A percentile compares a stretch with the other conserved stretches of the same genome.
Evolutionary conservation across 1,140 invertebrate species (phyloP).

Genomic region (Dinoponera quadriceps): DNA sequence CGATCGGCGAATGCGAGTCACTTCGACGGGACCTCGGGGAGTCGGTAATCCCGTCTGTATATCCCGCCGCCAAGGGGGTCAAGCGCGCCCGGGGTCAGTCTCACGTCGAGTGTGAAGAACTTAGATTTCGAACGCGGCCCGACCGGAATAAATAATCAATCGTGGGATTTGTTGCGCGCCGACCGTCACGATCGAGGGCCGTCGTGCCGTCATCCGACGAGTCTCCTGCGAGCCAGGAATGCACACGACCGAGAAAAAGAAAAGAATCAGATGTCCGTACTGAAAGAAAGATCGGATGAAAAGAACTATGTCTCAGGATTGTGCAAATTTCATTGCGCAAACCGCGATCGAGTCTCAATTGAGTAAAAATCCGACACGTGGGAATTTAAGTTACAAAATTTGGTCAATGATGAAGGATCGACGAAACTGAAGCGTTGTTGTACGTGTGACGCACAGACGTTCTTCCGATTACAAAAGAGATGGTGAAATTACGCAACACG

Average conservation of each 20-base stretch:
- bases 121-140: constrained; percentile 65
- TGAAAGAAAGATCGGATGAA: no score
- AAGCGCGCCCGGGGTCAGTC: constrained; percentile 76
- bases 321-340: no score
- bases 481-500: no score
- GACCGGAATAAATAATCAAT: constrained; percentile 75
- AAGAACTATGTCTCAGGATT: no score
- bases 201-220: constrained; percentile 5
- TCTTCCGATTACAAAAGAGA: no score
- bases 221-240: constrained; percentile 2
- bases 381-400: no score
- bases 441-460: no score
- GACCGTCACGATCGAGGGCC: constrained; percentile 24
- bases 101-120: constrained; percentile 81
- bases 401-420: no score
- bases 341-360: no score
- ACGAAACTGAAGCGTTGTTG: no score
- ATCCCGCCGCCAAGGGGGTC: constrained; percentile 72
- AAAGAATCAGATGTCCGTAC: background rate
- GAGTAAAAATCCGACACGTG: no score
- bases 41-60: constrained; percentile 62
- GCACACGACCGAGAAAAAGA: background rate
- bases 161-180: constrained; percentile 65
- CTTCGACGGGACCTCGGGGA: constrained; percentile 34
- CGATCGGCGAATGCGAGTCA: constrained; percentile 41